phyloP scores from a whole-genome alignment of 2,797 vertebrate species.

The Eidolon dupreanum region DNA sequence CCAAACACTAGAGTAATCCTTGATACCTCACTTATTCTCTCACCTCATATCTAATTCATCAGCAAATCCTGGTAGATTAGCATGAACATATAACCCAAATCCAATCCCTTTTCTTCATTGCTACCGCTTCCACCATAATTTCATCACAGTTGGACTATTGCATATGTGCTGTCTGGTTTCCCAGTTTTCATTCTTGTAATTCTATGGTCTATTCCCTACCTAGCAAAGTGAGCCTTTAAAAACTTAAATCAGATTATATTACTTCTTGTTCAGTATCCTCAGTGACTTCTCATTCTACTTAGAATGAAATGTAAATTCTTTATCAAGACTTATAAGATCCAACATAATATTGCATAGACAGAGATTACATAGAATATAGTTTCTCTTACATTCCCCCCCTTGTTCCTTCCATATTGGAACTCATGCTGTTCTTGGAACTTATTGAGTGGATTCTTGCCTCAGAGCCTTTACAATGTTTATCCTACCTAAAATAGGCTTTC shows the following conservation, averaged over 20 bases:
- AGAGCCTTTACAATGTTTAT: background rate
- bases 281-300: background rate
- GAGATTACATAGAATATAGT: background rate
- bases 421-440: background rate
- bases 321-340: background rate
- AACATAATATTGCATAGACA: background rate
- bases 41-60: background rate
- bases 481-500: background rate
- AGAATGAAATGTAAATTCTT: background rate
- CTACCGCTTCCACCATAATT: background rate
- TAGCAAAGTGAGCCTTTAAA: background rate
- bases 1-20: background rate
- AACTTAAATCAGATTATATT: background rate
- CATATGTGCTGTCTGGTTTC: background rate
- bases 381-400: background rate
- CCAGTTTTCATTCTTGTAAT: background rate
- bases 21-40: background rate
- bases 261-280: background rate
- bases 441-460: background rate
- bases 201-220: background rate
- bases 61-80: background rate
- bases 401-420: background rate
- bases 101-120: background rate
- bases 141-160: background rate
- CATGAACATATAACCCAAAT: background rate